Conservation (phyloP, 2,797 vertebrate species). For the Pantherophis alleghaniensis region DNA sequence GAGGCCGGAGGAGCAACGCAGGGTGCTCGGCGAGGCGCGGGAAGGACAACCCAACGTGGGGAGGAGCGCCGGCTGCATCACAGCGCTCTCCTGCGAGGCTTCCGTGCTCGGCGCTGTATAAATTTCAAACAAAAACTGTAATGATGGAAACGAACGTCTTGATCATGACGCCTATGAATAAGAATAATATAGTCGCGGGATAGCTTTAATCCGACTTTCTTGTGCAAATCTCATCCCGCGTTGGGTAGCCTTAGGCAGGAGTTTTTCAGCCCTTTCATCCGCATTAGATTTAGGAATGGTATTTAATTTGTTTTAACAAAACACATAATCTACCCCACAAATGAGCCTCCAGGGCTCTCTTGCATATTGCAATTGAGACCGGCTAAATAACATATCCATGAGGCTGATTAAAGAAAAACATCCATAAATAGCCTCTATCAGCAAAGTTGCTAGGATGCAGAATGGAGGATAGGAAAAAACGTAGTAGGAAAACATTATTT, state of each 20-base stretch:
- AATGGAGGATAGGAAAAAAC: not conserved
- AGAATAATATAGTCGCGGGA: not conserved
- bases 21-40: not conserved
- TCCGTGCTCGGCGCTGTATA: not conserved
- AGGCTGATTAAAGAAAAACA: not conserved
- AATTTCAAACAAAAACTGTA: not conserved
- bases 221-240: not conserved
- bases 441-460: not conserved
- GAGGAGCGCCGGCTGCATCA: not conserved
- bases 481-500: not conserved
- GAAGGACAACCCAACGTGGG: not conserved
- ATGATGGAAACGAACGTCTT: not conserved
- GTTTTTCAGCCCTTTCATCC: not conserved
- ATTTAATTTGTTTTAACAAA: not conserved
- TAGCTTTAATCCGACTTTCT: not conserved
- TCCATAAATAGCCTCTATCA: not conserved
- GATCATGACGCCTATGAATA: not conserved
- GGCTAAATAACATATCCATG: not conserved
- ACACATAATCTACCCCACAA: not conserved
- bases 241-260: not conserved
- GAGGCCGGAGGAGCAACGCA: not conserved
- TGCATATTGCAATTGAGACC: not conserved
- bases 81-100: constrained; percentile 14
- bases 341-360: not conserved
- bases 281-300: not conserved